phyloP scores from a whole-genome alignment of 1,140 invertebrate species.

The Bilobella aurantiaca region DNA sequence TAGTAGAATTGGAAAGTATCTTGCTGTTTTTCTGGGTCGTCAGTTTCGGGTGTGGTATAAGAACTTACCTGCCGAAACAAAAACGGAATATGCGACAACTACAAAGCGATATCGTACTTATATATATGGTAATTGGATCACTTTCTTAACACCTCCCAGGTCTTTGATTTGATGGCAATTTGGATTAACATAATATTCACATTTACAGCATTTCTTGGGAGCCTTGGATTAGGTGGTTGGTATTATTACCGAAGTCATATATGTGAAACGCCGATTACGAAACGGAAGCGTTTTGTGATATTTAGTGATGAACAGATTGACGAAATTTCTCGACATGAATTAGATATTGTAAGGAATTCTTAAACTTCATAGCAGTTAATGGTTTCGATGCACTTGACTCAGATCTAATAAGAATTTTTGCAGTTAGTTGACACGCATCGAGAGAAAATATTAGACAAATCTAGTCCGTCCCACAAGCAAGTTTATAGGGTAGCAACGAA shows the following conservation, averaged over 20 bases:
- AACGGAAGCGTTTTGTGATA: conserved; percentile 42
- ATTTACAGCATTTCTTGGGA: conserved; percentile 11
- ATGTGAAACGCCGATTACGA: conserved; percentile 43
- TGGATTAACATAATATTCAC: neutral
- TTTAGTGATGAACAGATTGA: conserved; percentile 42
- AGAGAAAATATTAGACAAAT: conserved; percentile 37
- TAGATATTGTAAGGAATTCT: conserved; percentile 37
- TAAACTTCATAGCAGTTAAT: too few relatives aligned
- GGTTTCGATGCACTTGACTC: conserved; percentile 1
- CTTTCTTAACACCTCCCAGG: too few relatives aligned
- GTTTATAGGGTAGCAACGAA: conserved; percentile 34
- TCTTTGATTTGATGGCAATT: too few relatives aligned
- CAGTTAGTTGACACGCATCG: conserved; percentile 38
- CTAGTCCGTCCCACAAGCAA: neutral
- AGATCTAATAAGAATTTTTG: conserved; percentile 8
- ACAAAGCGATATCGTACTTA: conserved; percentile 38
- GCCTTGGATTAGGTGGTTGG: conserved; percentile 8
- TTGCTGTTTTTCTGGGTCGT: conserved; percentile 40
- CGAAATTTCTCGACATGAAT: conserved; percentile 41
- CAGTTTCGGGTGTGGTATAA: conserved; percentile 45
- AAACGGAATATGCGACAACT: conserved; percentile 33
- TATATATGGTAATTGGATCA: too few relatives aligned
- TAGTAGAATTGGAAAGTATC: conserved; percentile 38
- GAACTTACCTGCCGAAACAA: conserved; percentile 39
- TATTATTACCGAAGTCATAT: conserved; percentile 39